These are phyloP conservation scores for Cryptotis parvus DNA, from an alignment of 2,113 vertebrate species.

Conservation along the genomic window DNA sequence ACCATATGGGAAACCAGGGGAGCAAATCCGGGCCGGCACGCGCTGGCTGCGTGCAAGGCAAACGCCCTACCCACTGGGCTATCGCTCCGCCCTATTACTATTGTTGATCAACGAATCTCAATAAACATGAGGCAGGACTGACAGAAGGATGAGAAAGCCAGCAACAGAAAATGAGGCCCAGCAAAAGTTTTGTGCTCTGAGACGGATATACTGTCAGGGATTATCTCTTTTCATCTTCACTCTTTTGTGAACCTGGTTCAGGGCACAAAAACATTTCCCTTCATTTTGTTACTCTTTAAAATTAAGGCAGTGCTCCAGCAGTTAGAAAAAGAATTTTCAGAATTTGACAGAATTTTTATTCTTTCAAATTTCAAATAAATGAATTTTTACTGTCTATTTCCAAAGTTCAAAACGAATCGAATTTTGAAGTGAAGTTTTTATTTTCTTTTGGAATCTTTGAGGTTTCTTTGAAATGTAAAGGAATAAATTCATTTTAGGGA, in stretches of 20 bases:
- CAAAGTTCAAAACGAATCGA: slow-evolving; percentile 30
- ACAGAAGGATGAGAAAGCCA: neutral
- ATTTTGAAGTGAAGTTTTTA: slow-evolving; percentile 42
- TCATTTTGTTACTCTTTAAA: neutral
- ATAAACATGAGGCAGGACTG: neutral
- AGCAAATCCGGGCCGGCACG: too few species aligned
- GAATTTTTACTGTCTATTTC: too few species aligned
- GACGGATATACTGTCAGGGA: neutral
- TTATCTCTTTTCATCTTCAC: neutral
- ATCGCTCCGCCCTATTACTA: too few species aligned
- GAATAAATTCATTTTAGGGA: neutral
- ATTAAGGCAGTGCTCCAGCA: neutral
- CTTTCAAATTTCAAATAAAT: too few species aligned
- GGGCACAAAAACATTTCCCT: neutral
- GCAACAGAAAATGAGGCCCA: neutral
- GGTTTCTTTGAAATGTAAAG: neutral
- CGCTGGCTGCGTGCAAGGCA: too few species aligned
- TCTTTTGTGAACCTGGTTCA: neutral
- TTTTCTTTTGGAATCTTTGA: neutral
- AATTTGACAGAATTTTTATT: slow-evolving; percentile 10
- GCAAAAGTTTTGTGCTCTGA: neutral
- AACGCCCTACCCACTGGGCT: too few species aligned
- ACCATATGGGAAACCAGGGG: too few species aligned
- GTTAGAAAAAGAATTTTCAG: slow-evolving; percentile 28
- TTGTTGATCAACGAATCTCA: too few species aligned